Base-by-base conservation (phyloP, 2,797 vertebrate genomes). In the Coendou prehensilis region DNA sequence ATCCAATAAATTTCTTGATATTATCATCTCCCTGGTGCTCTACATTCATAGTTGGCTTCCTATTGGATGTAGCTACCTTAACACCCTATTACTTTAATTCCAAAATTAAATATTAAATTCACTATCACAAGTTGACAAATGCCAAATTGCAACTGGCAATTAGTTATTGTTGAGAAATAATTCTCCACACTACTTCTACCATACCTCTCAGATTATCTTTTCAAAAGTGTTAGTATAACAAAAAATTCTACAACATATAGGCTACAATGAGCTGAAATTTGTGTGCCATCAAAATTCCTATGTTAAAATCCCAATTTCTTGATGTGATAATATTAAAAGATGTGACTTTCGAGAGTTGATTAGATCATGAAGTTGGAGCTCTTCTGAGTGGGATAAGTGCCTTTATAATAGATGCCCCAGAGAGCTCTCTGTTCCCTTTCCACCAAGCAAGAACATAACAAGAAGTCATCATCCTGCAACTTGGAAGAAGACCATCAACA, bases 51-150 rank as follows among this genome's bases (percentile, higher is more conserved):
- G 69, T 17, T 52, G 91, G 71, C 9, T 56, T 8, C 9, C 85
- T 93, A 85, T 23, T 87, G 63, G 26, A 64, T 93, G 6, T 45
- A 61, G 47, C 63, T 75, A 76, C 28, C 13, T 83, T 80, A 85
- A 91, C 6, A 59, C 28, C 45, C 56, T 8, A 71, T 28, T 67
- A 78, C 63, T 28, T 41, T 37, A 71, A 71, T 69, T 84, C 10
- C 28, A 59, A 93, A 92, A 94, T 93, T 83, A 89, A 73, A 89
- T 23, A 84, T 41, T 71, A 63, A 91, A 86, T 88, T 69, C 11
- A 85, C n/a, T 9, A 67, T 47, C 9, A 93, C 37, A 82, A 86
- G 67, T 11, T 79, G n/a, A 37, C 50, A 45, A 86, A 86, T 52
- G 73, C 30, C 17, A 26, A 76, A 33, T 76, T 56, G 20, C 1